These are phyloP conservation scores for Lasioglossum vierecki DNA, from an alignment of 2,888 invertebrate species.

Conservation along the genomic window DNA sequence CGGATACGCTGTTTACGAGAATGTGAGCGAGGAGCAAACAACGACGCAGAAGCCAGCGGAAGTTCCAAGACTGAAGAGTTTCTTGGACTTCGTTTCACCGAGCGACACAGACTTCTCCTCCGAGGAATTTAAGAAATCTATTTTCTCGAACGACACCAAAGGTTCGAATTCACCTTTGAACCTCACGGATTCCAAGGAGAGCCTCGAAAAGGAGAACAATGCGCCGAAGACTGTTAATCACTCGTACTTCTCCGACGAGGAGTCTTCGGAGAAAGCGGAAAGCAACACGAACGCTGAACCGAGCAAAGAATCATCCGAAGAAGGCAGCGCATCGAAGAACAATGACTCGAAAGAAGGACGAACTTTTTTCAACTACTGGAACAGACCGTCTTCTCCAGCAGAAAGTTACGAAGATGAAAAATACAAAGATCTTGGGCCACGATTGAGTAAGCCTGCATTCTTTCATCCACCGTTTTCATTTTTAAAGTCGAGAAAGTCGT, in stretches of 20 bases:
- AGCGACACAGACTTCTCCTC: conserved; percentile 63
- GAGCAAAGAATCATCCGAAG: conserved; percentile 48
- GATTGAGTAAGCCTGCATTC: conserved; percentile 78
- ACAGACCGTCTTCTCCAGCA: conserved; percentile 77
- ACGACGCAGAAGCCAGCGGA: conserved; percentile 60
- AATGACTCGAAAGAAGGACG: conserved; percentile 59
- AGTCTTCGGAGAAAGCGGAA: conserved; percentile 40
- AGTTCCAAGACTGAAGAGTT: conserved; percentile 73
- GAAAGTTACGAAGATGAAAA: conserved; percentile 78
- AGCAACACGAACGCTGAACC: conserved; percentile 15
- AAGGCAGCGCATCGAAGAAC: conserved; percentile 47
- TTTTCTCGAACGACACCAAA: neutral
- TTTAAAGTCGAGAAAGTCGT: conserved; percentile 43
- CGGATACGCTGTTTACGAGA: conserved; percentile 67
- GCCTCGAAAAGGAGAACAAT: conserved; percentile 40
- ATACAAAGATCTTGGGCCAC: conserved; percentile 76
- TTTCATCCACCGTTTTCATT: conserved; percentile 76
- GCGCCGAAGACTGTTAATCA: neutral
- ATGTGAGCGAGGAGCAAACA: conserved; percentile 50
- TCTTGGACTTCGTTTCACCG: conserved; percentile 57
- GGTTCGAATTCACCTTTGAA: neutral
- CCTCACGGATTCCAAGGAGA: neutral
- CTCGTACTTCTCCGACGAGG: conserved; percentile 26
- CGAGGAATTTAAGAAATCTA: conserved; percentile 34
- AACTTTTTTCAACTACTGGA: conserved; percentile 72